These are phyloP conservation scores for Tipula helvola DNA, from an alignment of 2,888 invertebrate species.

Conservation along the genomic window DNA sequence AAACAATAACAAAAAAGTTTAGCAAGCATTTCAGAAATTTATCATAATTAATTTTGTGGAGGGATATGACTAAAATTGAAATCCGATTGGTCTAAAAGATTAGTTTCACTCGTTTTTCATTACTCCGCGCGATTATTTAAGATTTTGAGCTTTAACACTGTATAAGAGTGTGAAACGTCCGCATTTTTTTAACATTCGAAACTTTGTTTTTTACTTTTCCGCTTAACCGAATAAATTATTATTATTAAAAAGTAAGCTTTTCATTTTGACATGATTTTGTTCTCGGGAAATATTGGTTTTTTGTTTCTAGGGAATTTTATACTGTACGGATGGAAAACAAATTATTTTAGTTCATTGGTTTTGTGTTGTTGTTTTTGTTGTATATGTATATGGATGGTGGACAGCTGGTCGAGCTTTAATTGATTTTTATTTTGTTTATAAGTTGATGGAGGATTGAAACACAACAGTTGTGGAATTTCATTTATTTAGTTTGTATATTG, in stretches of 20 bases:
- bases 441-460: neutral
- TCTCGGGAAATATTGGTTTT: neutral
- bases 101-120: neutral
- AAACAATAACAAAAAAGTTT: neutral
- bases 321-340: neutral
- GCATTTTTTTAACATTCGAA: neutral
- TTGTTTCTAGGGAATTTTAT: neutral
- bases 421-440: neutral
- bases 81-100: neutral
- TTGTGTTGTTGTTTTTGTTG: neutral
- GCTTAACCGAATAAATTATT: too few relatives aligned
- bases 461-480: too few relatives aligned
- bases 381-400: neutral
- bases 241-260: neutral
- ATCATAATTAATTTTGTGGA: neutral
- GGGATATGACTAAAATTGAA: neutral
- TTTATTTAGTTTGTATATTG: too few relatives aligned
- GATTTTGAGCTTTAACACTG: neutral
- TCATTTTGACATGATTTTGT: neutral
- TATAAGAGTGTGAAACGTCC: neutral
- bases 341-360: neutral
- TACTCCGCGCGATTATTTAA: neutral
- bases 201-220: neutral
- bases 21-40: neutral
- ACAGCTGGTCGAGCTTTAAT: neutral